phyloP scores from a whole-genome alignment of 1,140 invertebrate species.

The Lepidurus apus region DNA sequence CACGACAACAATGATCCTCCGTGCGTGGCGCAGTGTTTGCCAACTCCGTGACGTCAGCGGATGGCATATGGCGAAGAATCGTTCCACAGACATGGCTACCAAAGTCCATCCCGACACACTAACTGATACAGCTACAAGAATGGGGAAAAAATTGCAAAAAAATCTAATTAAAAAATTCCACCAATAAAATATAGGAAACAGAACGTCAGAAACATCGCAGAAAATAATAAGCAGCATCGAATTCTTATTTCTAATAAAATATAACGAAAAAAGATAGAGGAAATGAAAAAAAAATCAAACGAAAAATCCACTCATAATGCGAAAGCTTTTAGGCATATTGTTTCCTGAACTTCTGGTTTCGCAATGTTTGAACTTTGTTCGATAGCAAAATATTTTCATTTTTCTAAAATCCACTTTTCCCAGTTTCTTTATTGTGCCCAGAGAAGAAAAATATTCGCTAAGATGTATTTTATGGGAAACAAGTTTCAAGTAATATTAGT shows the following conservation, averaged over 20 bases:
- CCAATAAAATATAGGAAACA: not conserved
- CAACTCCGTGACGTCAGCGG: constrained; percentile 58
- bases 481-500: not conserved
- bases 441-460: not conserved
- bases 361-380: too few species aligned
- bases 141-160: not conserved
- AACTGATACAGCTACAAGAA: constrained; percentile 56
- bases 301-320: not conserved
- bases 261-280: too few species aligned
- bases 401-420: not conserved
- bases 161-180: not conserved
- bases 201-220: not conserved
- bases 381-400: too few species aligned
- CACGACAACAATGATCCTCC: constrained; percentile 52
- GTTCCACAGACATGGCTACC: constrained; percentile 61
- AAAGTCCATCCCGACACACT: constrained; percentile 60
- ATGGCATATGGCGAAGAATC: constrained; percentile 65
- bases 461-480: not conserved
- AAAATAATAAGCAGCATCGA: too few species aligned
- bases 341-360: not conserved
- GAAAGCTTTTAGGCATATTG: not conserved
- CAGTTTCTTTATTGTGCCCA: not conserved
- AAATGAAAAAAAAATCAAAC: not conserved
- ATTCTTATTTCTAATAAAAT: too few species aligned
- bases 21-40: constrained; percentile 61